A percentile compares a stretch with the other conserved stretches of the same genome.
Conservation (phyloP, 2,797 vertebrate species). For the Clarias fuscus region DNA sequence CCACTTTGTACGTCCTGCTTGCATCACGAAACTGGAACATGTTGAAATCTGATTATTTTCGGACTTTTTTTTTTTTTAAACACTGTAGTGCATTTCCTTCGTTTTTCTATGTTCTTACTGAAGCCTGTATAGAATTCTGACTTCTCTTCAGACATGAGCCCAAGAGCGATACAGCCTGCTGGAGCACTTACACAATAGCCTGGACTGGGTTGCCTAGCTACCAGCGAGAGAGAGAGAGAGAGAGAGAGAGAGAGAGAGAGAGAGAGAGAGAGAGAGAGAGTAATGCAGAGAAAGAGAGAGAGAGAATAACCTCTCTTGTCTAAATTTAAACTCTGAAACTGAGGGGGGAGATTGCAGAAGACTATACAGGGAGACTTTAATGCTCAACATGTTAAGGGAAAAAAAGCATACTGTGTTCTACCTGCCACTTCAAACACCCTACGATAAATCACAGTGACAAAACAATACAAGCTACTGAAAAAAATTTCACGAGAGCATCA, state of each 20-base stretch:
- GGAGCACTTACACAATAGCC: conserved; percentile 58
- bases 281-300: conserved; percentile 23
- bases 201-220: conserved; percentile 72
- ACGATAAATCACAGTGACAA: neutral
- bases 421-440: neutral
- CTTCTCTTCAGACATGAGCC: conserved; percentile 45
- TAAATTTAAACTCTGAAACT: conserved; percentile 73
- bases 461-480: neutral
- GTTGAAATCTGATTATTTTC: conserved; percentile 12
- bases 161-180: conserved; percentile 37
- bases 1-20: conserved; percentile 22
- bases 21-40: neutral
- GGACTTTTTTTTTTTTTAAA: neutral
- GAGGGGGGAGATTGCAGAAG: conserved; percentile 45
- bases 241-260: conserved; percentile 14
- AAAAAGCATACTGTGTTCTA: neutral
- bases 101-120: neutral
- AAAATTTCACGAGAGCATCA: neutral
- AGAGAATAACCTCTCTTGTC: conserved; percentile 67
- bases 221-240: conserved; percentile 50
- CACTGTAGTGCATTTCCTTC: neutral
- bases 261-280: conserved; percentile 13
- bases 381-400: conserved; percentile 35
- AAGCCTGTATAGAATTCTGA: conserved; percentile 33
- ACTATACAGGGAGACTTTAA: conserved; percentile 40